Base-by-base conservation (phyloP, 2,113 vertebrate genomes). In the Cyphomyrus discorhynchus region DNA sequence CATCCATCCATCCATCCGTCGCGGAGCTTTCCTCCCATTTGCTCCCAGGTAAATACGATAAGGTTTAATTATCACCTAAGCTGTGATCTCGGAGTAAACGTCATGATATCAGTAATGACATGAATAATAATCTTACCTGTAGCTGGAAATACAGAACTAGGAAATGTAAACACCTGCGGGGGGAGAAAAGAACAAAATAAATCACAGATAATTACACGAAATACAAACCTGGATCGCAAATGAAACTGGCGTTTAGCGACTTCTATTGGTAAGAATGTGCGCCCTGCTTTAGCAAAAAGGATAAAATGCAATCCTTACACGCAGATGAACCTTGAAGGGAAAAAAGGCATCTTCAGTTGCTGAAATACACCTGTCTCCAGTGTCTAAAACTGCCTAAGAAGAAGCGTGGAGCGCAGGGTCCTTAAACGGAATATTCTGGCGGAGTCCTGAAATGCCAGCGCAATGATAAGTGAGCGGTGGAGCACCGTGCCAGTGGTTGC, bases 141-240 rank as follows among this genome's bases (percentile, higher is more conserved):
- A 96, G 93, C 92, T 96, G 96, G 94, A 96, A 96, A 91, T 96
- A 96, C 93, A 96, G 94, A 15, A 95, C 94, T 95, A 96, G 95
- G 92, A 96, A 94, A 92, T 96, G 96, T 94, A 96, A 96, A 96
- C 95, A 96, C 95, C 96, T 96, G 93, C 35, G 86, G 87, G 87
- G 87, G 42, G 39, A 45, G 31, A 45, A 45, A 70, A 46, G 17
- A 62, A 66, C 3, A 62, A 45, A 88, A 62, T 95, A 90, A 95
- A 95, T 95, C 94, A 94, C 91, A 90, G 91, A 92, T 93, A 95
- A 95, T 94, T 94, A 94, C 94, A 94, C 85, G 92, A 92, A 93
- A 93, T 91, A 93, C 83, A 91, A 92, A 94, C 92, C 94, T 93
- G 93, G 56, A 89, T 92, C 90, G 93, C 92, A 93, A 90, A 91